These are phyloP conservation scores for Chelon labrosus DNA, from an alignment of 2,797 vertebrate genomes.

Conservation along the genomic window DNA sequence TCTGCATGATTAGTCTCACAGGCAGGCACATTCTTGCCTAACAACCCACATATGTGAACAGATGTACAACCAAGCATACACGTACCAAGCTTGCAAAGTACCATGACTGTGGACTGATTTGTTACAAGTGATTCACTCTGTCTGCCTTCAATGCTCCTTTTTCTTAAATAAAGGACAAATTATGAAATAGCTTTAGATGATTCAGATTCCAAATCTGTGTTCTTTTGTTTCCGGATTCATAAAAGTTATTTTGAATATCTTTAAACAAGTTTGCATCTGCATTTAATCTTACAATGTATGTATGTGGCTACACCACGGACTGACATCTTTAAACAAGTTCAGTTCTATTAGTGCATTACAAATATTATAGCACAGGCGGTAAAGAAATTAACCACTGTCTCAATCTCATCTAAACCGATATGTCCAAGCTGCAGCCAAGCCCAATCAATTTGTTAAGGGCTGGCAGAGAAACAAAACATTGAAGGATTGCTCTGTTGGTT, in stretches of 20 bases:
- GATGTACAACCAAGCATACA: constrained; percentile 5
- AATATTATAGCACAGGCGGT: background rate
- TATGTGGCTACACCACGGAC: background rate
- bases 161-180: background rate
- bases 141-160: constrained; percentile 8
- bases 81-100: background rate
- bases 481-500: background rate
- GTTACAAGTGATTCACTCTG: constrained; percentile 9
- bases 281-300: background rate
- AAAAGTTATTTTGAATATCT: background rate
- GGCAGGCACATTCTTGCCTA: constrained; percentile 68
- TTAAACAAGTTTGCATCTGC: background rate
- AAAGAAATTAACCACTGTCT: too few relatives aligned
- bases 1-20: constrained; percentile 41
- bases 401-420: background rate
- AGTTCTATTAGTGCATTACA: background rate
- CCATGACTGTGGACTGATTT: background rate
- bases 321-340: background rate
- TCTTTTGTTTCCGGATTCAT: background rate
- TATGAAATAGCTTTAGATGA: background rate
- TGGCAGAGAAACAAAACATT: background rate
- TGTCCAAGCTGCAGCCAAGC: background rate
- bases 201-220: background rate
- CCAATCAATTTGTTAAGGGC: background rate
- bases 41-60: constrained; percentile 48